A percentile compares a stretch with the other conserved stretches of the same genome.
These are phyloP conservation scores for Oscarella lobularis DNA, from an alignment of 37 sponge, comb jelly and placozoan species.

Conservation along the genomic window DNA sequence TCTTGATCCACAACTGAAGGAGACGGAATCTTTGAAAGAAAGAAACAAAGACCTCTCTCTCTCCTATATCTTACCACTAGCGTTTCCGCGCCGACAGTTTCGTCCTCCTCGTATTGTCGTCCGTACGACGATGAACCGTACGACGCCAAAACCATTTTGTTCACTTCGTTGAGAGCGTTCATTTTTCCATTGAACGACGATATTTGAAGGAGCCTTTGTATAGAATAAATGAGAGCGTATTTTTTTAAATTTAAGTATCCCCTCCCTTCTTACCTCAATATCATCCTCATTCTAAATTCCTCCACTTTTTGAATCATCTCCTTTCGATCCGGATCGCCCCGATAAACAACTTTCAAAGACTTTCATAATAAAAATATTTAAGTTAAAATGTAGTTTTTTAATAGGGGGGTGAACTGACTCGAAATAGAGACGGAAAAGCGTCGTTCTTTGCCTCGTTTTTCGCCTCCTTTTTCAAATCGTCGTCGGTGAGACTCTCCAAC, in stretches of 20 bases:
- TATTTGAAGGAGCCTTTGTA: conserved; percentile 57
- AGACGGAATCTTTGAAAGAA: not conserved
- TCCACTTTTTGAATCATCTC: conserved; percentile 35
- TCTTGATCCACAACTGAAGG: conserved; percentile 45
- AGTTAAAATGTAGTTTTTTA: too few species aligned
- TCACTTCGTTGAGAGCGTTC: conserved; percentile 96
- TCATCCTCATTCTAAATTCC: conserved; percentile 71
- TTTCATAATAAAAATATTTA: too few species aligned
- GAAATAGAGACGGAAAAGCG: conserved; percentile 31
- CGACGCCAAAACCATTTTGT: not conserved
- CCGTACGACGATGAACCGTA: too few species aligned
- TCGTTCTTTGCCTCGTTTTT: conserved; percentile 60
- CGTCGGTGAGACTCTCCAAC: conserved; percentile 64
- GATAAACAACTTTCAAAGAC: conserved; percentile 51
- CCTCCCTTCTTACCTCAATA: conserved; percentile 26
- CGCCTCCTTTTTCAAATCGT: conserved; percentile 79
- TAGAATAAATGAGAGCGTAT: not conserved
- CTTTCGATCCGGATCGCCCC: conserved; percentile 20
- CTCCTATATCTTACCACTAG: too few species aligned
- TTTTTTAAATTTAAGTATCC: conserved; percentile 1
- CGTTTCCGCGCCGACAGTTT: too few species aligned
- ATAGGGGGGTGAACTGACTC: too few species aligned
- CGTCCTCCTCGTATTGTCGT: too few species aligned
- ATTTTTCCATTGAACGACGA: conserved; percentile 97
- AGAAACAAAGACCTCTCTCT: too few species aligned